phyloP scores from a whole-genome alignment of 2,888 invertebrate genomes.

The Drosophila histrio region DNA sequence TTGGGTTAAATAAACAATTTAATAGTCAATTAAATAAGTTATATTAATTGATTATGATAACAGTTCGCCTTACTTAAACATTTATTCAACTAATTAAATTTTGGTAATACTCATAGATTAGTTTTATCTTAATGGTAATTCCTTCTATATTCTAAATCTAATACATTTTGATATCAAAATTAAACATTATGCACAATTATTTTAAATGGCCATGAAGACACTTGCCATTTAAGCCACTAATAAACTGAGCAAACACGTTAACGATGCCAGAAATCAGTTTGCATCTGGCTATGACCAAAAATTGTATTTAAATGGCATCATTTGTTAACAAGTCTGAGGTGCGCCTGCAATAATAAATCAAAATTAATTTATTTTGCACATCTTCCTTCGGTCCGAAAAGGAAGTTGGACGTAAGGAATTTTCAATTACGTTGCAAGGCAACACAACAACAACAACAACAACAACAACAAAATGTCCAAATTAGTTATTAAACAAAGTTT shows the following conservation, averaged over 20 bases:
- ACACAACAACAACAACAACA: slow-evolving; percentile 17
- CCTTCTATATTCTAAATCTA: background rate
- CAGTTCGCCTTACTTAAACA: background rate
- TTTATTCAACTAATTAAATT: slow-evolving; percentile 16
- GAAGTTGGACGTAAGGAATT: slow-evolving; percentile 61
- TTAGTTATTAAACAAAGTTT: slow-evolving; percentile 68
- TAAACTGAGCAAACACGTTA: slow-evolving; percentile 15
- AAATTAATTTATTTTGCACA: slow-evolving; percentile 56
- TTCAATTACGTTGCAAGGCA: slow-evolving; percentile 60
- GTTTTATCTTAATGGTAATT: slow-evolving; percentile 25
- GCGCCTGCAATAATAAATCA: slow-evolving; percentile 57
- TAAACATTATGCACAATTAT: slow-evolving; percentile 58
- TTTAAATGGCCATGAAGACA: slow-evolving; percentile 20
- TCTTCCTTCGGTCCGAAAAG: background rate
- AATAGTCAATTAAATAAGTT: slow-evolving; percentile 1
- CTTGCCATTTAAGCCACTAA: slow-evolving; percentile 7
- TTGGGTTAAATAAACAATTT: background rate
- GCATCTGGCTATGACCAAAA: slow-evolving; percentile 7
- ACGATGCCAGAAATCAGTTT: slow-evolving; percentile 26
- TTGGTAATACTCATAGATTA: background rate
- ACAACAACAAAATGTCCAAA: slow-evolving; percentile 64
- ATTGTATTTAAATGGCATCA: slow-evolving; percentile 30
- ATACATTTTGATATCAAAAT: slow-evolving; percentile 36
- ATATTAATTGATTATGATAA: background rate
- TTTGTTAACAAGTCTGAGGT: slow-evolving; percentile 16